Evolutionary conservation across 2,797 vertebrate species (phyloP), one percentile per base, ranked within the genome.

Genomic region (Glyptemys insculpta): DNA sequence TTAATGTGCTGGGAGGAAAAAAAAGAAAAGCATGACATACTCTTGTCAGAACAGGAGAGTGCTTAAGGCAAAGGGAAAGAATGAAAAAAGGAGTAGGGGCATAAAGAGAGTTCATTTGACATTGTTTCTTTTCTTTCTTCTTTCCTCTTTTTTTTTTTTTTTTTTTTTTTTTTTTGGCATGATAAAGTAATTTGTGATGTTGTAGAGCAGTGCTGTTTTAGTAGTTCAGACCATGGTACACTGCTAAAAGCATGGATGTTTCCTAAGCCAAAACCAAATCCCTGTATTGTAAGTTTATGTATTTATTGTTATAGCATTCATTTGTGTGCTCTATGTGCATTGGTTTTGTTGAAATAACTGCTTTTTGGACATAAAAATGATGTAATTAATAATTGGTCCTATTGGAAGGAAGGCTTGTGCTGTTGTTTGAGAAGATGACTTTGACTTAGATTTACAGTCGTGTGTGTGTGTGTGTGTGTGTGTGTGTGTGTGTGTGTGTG

Each of bases 11-110:
- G 80, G 91, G 3, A 2, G 56, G 65, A 86, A 91, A 57, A 94
- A 57, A 93, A 85, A 87, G 83, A 52, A 91, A 94, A 94, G 87
- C 92, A 94, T 94, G 96, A 97, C 84, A 68, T 92, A 89, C 2
- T 91, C 95, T 92, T 91, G 85, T 97, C 95, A 94, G 96, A 97
- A 87, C 89, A 96, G 89, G 86, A 96, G 92, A 95, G 89, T 95
- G 97, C 97, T 98, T 81, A 95, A 97, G 96, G 98, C 96, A 92
- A 89, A 91, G 91, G 83, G 89, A 94, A 90, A 96, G 94, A 94
- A 96, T 81, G 82, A 94, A 96, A 92, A 95, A 92, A 84, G 79
- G 83, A 90, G 91, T 94, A 93, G 91, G 95, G 90, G 90, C 85
- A 65, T 57, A 92, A 57, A 87, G 37, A 93, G 83, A 47, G 89